Conservation (phyloP, 2,797 vertebrate species). For the Phrynocephalus vlangalii region DNA sequence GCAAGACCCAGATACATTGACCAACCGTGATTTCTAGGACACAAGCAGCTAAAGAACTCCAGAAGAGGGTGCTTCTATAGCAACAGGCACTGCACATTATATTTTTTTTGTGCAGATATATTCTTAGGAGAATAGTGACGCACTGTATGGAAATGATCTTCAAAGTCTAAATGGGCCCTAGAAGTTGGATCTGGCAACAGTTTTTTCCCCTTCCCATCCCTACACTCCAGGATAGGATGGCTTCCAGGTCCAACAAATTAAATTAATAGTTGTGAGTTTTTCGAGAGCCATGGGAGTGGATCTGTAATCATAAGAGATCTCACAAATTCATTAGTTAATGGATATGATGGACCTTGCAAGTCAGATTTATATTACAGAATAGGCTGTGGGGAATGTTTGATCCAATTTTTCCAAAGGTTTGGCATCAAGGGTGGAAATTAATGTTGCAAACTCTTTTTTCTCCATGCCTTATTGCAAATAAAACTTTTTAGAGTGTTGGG, state of each 20-base stretch:
- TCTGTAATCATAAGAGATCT: slow-evolving; percentile 21
- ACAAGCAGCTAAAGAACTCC: background rate
- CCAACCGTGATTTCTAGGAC: background rate
- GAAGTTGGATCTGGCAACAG: background rate
- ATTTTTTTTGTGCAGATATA: background rate
- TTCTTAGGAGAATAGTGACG: background rate
- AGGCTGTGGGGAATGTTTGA: background rate
- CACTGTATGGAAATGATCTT: background rate
- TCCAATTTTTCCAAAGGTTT: background rate
- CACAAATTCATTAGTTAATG: slow-evolving; percentile 32
- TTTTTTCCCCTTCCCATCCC: background rate
- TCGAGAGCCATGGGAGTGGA: background rate
- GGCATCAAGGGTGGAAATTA: background rate
- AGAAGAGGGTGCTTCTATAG: background rate
- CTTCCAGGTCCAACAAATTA: background rate
- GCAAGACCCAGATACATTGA: background rate
- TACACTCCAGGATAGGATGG: background rate
- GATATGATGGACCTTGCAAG: slow-evolving; percentile 5
- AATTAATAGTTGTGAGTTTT: too few relatives aligned
- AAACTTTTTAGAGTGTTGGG: slow-evolving; percentile 12
- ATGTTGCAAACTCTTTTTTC: slow-evolving; percentile 19
- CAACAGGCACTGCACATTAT: background rate
- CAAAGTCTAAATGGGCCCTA: background rate
- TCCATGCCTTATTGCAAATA: slow-evolving; percentile 26
- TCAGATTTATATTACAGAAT: slow-evolving; percentile 18